Conservation (phyloP, 2,113 vertebrate genomes). For the Pelodiscus sinensis region DNA sequence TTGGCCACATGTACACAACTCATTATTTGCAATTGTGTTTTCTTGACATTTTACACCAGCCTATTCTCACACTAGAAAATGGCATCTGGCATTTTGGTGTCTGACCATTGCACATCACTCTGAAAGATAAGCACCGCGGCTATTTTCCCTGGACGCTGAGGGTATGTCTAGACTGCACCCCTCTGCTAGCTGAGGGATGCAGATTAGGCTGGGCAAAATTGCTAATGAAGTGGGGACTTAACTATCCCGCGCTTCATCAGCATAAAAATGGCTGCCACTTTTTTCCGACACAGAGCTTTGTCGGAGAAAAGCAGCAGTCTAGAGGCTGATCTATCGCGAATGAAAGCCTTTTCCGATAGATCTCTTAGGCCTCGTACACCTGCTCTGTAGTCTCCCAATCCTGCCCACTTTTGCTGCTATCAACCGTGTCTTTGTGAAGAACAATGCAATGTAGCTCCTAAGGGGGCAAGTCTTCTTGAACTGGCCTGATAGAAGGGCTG, state of each 20-base stretch:
- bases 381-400: constrained; percentile 30
- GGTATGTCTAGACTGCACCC: too few relatives aligned
- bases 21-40: constrained; percentile 15
- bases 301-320: too few relatives aligned
- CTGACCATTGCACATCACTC: background rate
- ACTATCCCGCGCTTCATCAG: too few relatives aligned
- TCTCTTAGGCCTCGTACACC: background rate
- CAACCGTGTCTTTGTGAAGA: constrained; percentile 47
- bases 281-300: too few relatives aligned
- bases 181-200: too few relatives aligned
- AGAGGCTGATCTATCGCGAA: too few relatives aligned
- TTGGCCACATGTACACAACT: background rate
- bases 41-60: constrained; percentile 5
- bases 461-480: constrained; percentile 50
- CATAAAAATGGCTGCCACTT: too few relatives aligned
- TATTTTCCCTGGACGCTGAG: constrained; percentile 7
- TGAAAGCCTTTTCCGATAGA: too few relatives aligned
- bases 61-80: background rate
- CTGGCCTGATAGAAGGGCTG: constrained; percentile 51
- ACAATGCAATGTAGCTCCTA: constrained; percentile 48
- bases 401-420: constrained; percentile 31
- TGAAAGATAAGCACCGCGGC: constrained; percentile 17
- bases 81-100: constrained; percentile 9
- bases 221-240: too few relatives aligned
- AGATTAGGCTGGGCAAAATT: too few relatives aligned